Percentiles rank a stretch among this genome's conserved stretches.
Evolutionary conservation across 2,888 invertebrate genomes (phyloP).

Genomic region (Tetranychus truncatus): DNA sequence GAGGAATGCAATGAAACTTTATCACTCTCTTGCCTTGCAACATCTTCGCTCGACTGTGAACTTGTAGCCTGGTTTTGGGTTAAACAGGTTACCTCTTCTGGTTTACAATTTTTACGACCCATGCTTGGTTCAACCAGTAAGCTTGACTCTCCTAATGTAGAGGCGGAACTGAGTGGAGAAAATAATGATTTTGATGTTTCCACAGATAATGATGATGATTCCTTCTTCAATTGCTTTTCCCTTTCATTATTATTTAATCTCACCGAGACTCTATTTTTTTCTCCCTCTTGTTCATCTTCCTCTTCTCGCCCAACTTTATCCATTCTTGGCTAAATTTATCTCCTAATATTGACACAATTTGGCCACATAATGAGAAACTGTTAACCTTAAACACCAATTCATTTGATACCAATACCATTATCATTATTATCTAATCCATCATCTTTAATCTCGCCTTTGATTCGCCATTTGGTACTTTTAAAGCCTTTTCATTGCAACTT

Average conservation of each 20-base stretch:
- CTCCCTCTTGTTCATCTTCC: background rate
- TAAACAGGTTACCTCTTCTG: background rate
- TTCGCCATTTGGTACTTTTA: background rate
- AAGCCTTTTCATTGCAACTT: no score
- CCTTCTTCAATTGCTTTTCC: background rate
- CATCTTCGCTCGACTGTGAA: background rate
- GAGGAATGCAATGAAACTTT: background rate
- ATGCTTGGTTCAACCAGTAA: background rate
- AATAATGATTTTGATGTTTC: background rate
- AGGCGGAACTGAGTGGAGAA: background rate
- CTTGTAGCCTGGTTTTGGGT: background rate
- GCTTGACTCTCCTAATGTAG: background rate
- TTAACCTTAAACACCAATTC: background rate
- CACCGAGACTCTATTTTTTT: background rate
- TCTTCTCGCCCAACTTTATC: background rate
- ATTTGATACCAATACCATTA: background rate
- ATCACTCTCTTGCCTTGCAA: background rate
- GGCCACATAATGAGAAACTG: background rate
- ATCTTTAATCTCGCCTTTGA: background rate
- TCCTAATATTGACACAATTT: background rate
- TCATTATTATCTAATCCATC: conserved; percentile 5
- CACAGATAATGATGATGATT: background rate
- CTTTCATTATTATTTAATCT: background rate
- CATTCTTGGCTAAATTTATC: background rate
- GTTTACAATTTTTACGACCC: background rate